These are phyloP conservation scores for Etheostoma spectabile DNA, from an alignment of 2,113 vertebrate genomes.

Conservation along the genomic window DNA sequence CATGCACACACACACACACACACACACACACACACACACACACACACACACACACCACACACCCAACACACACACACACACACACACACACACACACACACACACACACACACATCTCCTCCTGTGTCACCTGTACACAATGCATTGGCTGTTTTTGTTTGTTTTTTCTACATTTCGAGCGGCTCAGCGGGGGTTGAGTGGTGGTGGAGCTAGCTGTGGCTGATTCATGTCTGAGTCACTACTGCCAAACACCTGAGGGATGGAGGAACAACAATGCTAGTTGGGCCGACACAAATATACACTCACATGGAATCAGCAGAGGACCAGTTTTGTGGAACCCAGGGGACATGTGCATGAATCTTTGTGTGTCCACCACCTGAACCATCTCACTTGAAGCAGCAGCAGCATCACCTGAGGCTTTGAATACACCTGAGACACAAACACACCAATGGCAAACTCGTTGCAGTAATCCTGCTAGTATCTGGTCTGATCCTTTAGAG, in stretches of 20 bases:
- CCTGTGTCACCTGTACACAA: slow-evolving; percentile 56
- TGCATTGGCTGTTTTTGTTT: neutral
- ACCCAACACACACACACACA: slow-evolving; percentile 8
- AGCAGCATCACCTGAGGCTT: slow-evolving; percentile 59
- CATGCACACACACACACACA: slow-evolving; percentile 4
- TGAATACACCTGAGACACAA: slow-evolving; percentile 41
- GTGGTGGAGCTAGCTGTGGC: slow-evolving; percentile 45
- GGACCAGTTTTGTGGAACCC: slow-evolving; percentile 47
- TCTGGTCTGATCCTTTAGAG: slow-evolving; percentile 44
- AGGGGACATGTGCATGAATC: slow-evolving; percentile 36
- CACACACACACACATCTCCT: slow-evolving; percentile 17
- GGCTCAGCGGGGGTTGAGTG: slow-evolving; percentile 56
- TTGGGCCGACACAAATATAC: slow-evolving; percentile 22
- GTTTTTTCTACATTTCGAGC: slow-evolving; percentile 39
- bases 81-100: neutral
- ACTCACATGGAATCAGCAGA: slow-evolving; percentile 33
- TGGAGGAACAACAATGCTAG: slow-evolving; percentile 26
- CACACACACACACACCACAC: neutral
- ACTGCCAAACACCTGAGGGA: slow-evolving; percentile 66
- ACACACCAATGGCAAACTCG: slow-evolving; percentile 31
- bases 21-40: neutral
- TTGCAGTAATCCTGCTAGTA: slow-evolving; percentile 49
- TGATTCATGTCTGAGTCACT: slow-evolving; percentile 67
- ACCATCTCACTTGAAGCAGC: slow-evolving; percentile 52
- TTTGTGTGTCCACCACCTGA: slow-evolving; percentile 51